Conservation (phyloP, 2,888 invertebrate species). For the Lordiphosa fenestrarum region DNA sequence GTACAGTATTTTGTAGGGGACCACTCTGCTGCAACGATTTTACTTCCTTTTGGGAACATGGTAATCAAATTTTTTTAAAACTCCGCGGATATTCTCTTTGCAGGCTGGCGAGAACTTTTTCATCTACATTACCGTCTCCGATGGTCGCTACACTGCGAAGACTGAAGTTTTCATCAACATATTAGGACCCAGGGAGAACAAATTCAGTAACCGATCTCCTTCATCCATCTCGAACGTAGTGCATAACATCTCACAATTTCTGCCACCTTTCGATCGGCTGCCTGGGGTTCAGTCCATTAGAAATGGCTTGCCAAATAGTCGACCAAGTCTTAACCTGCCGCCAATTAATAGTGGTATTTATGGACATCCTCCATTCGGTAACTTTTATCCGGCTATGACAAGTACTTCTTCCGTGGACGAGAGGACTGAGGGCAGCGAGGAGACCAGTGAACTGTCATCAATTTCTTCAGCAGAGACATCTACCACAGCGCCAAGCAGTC, state of each 20-base stretch:
- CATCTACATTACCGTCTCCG: conserved; percentile 85
- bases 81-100: not conserved
- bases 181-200: conserved; percentile 58
- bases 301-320: conserved; percentile 70
- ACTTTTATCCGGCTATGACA: conserved; percentile 66
- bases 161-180: conserved; percentile 86
- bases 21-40: no score
- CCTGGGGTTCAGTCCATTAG: conserved; percentile 78
- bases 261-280: conserved; percentile 77
- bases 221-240: conserved; percentile 76
- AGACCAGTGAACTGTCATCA: conserved; percentile 13
- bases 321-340: conserved; percentile 57
- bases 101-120: conserved; percentile 86
- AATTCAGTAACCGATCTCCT: conserved; percentile 66
- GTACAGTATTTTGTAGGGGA: no score
- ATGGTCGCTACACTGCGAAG: conserved; percentile 85
- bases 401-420: conserved; percentile 8
- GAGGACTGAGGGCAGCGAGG: conserved; percentile 26
- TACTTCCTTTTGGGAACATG: no score
- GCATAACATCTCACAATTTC: conserved; percentile 76
- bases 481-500: conserved; percentile 51
- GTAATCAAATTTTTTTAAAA: no score
- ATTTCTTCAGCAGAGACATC: conserved; percentile 15
- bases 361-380: conserved; percentile 73
- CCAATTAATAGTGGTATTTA: conserved; percentile 42